Conservation (phyloP, 2,888 invertebrate genomes). For the Conus canariensis region DNA sequence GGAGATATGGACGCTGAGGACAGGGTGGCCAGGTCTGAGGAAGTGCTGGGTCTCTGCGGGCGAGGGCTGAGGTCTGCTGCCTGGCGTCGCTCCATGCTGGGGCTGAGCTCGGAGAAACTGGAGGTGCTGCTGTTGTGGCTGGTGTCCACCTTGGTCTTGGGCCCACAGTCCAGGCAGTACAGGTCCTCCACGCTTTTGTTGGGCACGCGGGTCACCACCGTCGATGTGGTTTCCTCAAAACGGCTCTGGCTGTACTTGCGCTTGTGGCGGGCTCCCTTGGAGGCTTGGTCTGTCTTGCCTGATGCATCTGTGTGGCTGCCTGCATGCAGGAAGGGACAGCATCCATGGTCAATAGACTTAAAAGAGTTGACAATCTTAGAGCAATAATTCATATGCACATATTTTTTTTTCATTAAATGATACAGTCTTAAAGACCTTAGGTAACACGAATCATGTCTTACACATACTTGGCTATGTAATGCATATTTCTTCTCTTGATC, state of each 20-base stretch:
- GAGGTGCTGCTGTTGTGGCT: conserved; percentile 47
- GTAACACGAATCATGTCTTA: neutral
- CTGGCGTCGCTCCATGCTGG: conserved; percentile 50
- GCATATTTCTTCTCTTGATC: neutral
- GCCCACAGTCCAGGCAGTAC: conserved; percentile 60
- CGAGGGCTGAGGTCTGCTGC: conserved; percentile 43
- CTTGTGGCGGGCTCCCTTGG: conserved; percentile 34
- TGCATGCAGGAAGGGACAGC: neutral
- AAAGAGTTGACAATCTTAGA: neutral
- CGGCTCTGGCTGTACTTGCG: conserved; percentile 53
- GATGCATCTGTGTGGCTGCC: conserved; percentile 17
- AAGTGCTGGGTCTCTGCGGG: conserved; percentile 44
- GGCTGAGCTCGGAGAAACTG: conserved; percentile 44
- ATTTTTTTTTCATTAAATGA: neutral
- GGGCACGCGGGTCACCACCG: conserved; percentile 69
- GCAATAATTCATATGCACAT: neutral
- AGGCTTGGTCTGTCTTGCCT: neutral
- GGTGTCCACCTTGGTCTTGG: conserved; percentile 30
- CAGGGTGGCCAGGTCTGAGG: conserved; percentile 30
- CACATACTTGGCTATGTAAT: neutral
- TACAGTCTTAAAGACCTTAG: too few species aligned
- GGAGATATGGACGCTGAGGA: conserved; percentile 30
- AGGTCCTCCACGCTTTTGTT: conserved; percentile 74
- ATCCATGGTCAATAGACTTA: neutral
- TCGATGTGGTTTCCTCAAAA: conserved; percentile 65